These are phyloP conservation scores for Eulemur mongoz DNA, from an alignment of 2,797 vertebrate species.

Conservation along the genomic window DNA sequence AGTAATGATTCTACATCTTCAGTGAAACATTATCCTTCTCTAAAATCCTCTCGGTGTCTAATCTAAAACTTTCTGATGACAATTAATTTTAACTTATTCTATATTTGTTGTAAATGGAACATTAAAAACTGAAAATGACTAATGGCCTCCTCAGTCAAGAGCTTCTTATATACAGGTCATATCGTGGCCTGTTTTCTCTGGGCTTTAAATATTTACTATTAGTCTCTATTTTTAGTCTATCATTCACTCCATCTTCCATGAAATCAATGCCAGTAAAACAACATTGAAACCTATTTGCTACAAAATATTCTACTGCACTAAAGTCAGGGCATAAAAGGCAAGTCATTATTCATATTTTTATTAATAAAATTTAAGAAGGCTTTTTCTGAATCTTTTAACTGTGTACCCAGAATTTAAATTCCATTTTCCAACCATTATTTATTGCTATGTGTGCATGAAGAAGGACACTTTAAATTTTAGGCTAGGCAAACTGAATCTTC, in stretches of 20 bases:
- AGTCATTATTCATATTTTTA: constrained; percentile 1
- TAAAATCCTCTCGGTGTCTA: background rate
- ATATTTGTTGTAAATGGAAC: background rate
- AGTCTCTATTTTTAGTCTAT: background rate
- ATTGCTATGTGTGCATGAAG: background rate
- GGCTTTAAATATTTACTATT: constrained; percentile 42
- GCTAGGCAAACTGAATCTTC: background rate
- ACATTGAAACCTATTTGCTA: constrained; percentile 4
- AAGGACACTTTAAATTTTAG: background rate
- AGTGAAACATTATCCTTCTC: background rate
- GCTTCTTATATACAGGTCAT: background rate
- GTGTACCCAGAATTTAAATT: background rate
- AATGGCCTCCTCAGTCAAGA: background rate
- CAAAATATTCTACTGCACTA: background rate
- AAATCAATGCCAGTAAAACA: constrained; percentile 33
- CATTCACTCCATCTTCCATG: background rate
- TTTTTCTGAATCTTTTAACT: background rate
- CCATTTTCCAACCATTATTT: constrained; percentile 11
- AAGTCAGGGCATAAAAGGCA: constrained; percentile 12
- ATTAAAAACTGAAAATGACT: background rate
- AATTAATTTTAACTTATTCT: constrained; percentile 16
- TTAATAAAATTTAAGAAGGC: background rate
- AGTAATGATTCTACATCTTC: constrained; percentile 13
- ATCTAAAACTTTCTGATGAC: background rate
- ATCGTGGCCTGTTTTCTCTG: background rate